Base-by-base conservation (phyloP, 2,888 invertebrate species). In the Cynaeus angustus region DNA sequence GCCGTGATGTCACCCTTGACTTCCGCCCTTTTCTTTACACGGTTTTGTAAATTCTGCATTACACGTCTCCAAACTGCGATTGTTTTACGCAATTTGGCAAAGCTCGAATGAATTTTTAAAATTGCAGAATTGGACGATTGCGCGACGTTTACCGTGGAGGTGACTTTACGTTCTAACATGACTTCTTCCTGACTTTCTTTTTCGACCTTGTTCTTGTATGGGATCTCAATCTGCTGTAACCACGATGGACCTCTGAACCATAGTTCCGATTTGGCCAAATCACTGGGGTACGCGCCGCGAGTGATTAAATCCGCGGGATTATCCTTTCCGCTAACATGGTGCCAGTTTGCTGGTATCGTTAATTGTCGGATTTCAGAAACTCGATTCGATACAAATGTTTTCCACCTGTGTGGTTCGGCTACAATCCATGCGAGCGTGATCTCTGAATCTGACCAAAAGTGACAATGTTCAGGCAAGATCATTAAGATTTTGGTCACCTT, bases 351-450 rank as follows among this genome's bases (percentile, higher is more conserved):
- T 5, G 26, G 0, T 33, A 10, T 5, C 14, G 55, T 62, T 21
- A 61, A 14, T 3, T 2, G 16, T 16, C 45, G 59, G 8, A 67
- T 62, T 61, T 70, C 61, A 1, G 67, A 41, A 8, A 67, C 62
- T 12, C 66, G 26, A 48, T 70, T 70, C n/a, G 58, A 61, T n/a
- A 70, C 58, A 50, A 66, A 70, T 8, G 66, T 59, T 61, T 70
- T 58, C 16, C 4, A 59, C 13, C 5, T 58, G 14, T 6, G 13
- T 9, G 52, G 43, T 8, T 14, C 14, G 8, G 21, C 10, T 8
- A 5, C 1, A 5, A 66, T 1, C 70, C 70, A 70, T 8, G 52
- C 43, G 8, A 67, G 26, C 14, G 66, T 66, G 3, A 70, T 70
- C 6, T 33, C 12, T 6, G 70, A 69, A 48, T 70, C 66, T 5